Evolutionary conservation across 2,888 invertebrate genomes (phyloP), one percentile per base, ranked within the genome.

Genomic region (Melanostoma scalare): DNA sequence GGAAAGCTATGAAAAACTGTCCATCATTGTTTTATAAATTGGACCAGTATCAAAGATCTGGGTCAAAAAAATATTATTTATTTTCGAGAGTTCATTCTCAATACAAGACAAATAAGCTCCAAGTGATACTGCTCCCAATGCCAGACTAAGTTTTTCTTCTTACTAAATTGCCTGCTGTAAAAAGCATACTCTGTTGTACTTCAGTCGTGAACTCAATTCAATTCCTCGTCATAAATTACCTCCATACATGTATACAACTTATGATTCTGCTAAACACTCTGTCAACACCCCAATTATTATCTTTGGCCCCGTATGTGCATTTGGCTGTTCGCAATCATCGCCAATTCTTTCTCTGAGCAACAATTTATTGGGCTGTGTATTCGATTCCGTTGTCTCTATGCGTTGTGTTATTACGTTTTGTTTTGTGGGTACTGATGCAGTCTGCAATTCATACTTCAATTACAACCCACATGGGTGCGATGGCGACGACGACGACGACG

Each of bases 251-350:
- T 20, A 48, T 3, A 31, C 46, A 46, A 44, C 33, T 36, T 69
- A 67, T 67, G 65, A 71, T 30, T 58, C 50, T 50, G 56, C 35
- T 68, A 68, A 79, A 61, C 69, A 69, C 69, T 61, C 78, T 84
- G 84, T 84, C 84, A 84, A 84, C 79, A 84, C 74, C 79, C 69
- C 74, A 79, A 75, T 84, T 79, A 84, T 74, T 77, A 78, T 55
- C 61, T 44, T 40, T 38, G 33, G 30, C 58, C 44, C 42, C 42
- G 76, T n/a, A 20, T 30, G 31, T 69, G 4, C 46, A 20, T 63
- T 38, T 31, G 42, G 55, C 35, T 67, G 35, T 8, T 3, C 9
- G 65, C 79, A 79, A 75, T 79, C 74, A 74, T 79, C 79, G 60
- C 63, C 74, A 71, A 60, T 79, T 67, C 74, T 53, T 35, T 53